These are phyloP conservation scores for Cybosia mesomella DNA, from an alignment of 2,888 invertebrate genomes.

Conservation along the genomic window DNA sequence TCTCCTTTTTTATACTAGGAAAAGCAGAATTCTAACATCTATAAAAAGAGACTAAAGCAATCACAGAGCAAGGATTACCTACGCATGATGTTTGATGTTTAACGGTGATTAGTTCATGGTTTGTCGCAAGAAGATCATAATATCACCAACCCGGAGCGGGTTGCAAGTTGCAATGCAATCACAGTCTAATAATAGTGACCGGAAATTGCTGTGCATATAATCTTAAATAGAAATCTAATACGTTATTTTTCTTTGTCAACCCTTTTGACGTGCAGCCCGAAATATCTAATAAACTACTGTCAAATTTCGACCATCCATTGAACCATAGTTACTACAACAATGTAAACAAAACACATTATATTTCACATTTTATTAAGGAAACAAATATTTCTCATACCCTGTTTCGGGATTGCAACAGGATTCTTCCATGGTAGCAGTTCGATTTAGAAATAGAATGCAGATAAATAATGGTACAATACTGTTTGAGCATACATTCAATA, in stretches of 20 bases:
- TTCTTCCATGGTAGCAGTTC: neutral
- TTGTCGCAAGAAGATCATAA: neutral
- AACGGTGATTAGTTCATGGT: neutral
- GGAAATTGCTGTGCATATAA: constrained; percentile 14
- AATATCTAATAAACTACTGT: too few species aligned
- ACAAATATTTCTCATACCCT: constrained; percentile 14
- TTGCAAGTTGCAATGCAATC: constrained; percentile 11
- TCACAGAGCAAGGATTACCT: too few species aligned
- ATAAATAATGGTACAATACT: neutral
- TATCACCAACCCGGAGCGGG: neutral
- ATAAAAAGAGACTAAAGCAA: too few species aligned
- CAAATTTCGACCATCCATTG: neutral
- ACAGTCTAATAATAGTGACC: constrained; percentile 11
- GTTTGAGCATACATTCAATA: neutral
- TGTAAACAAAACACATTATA: neutral
- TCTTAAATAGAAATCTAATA: too few species aligned
- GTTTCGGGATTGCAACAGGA: constrained; percentile 7
- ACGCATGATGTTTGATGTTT: neutral
- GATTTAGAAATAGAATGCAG: constrained; percentile 5
- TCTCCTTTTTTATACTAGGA: too few species aligned
- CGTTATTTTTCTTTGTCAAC: too few species aligned
- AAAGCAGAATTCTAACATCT: too few species aligned
- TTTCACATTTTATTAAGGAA: neutral
- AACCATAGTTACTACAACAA: neutral
- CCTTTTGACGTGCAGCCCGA: too few species aligned